Base-by-base conservation (phyloP, 2,888 invertebrate genomes). In the Eugnorisma glareosa region DNA sequence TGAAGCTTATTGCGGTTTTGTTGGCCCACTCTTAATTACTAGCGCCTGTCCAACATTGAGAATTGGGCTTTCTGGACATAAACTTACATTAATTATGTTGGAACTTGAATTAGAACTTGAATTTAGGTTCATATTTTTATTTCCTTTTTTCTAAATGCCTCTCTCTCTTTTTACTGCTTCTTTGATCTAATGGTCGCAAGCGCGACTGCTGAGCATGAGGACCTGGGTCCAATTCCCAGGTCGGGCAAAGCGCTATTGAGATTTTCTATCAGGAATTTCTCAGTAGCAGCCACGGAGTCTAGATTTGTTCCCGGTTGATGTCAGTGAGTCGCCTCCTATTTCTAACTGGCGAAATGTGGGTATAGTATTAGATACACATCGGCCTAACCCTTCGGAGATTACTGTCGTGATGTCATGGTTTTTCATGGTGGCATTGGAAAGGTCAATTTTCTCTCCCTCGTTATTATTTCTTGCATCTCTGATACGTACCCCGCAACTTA, bases 21-120 rank as follows among this genome's bases (percentile, higher is more conserved):
- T 86, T 86, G 73, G 81, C 80, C 74, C 76, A 75, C 72, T 82
- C 81, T 86, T 90, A 90, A 90, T 91, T 90, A 86, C 85, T 78
- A 69, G 79, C 77, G 73, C 59, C 67, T 79, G 71, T 70, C 72
- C 63, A 79, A 73, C 76, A 74, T 82, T 79, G 81, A 37, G 67
- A 37, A 67, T 78, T 77, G 28, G 72, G 66, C 67, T 73, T 75
- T 81, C 73, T 79, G 61, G 45, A 73, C 71, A 75, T 75, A 64
- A 59, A 75, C 73, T 77, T 75, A 18, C 82, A 72, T 77, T 64
- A 78, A 13, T 18, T 28, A 37, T 31, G 31, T 48, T 57, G 18
- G n/a, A n/a, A n/a, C n/a, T n/a, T n/a, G n/a, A n/a, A n/a, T 48
- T 48, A 2, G 21, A 57, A 57, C 37, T 67, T 59, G 28, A 68